Evolutionary conservation across 1,140 invertebrate genomes (phyloP).

Genomic region (Lerema accius): DNA sequence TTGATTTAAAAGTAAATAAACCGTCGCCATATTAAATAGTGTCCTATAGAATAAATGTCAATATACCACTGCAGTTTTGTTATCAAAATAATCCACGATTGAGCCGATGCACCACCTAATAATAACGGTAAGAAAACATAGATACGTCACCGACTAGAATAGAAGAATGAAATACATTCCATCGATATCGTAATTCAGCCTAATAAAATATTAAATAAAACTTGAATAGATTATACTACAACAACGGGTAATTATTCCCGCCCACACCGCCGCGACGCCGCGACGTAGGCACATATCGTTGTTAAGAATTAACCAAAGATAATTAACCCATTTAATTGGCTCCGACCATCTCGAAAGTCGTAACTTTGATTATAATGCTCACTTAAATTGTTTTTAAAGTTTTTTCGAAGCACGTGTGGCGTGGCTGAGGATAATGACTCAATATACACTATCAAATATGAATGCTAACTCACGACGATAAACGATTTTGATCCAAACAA

Average conservation of each 20-base stretch:
- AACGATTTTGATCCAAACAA: background rate
- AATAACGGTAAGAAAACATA: too few relatives aligned
- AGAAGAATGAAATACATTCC: too few relatives aligned
- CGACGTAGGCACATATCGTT: background rate
- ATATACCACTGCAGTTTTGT: too few relatives aligned
- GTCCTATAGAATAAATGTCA: too few relatives aligned
- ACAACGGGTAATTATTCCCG: constrained; percentile 12
- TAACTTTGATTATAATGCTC: constrained; percentile 31
- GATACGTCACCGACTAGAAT: too few relatives aligned
- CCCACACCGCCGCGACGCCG: constrained; percentile 7
- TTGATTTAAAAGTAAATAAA: too few relatives aligned
- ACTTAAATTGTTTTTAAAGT: constrained; percentile 21
- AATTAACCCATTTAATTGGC: constrained; percentile 31
- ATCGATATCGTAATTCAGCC: background rate
- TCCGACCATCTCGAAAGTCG: constrained; percentile 14
- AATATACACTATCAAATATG: constrained; percentile 11
- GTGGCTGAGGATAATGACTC: background rate
- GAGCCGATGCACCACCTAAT: too few relatives aligned
- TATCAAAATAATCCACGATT: too few relatives aligned
- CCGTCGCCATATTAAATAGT: too few relatives aligned
- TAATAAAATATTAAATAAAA: constrained; percentile 17
- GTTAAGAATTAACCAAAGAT: constrained; percentile 14
- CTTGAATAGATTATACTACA: constrained; percentile 4
- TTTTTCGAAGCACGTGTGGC: constrained; percentile 16
- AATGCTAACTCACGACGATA: background rate